Conservation (phyloP, 2,888 invertebrate genomes). For the Dilophus febrilis region DNA sequence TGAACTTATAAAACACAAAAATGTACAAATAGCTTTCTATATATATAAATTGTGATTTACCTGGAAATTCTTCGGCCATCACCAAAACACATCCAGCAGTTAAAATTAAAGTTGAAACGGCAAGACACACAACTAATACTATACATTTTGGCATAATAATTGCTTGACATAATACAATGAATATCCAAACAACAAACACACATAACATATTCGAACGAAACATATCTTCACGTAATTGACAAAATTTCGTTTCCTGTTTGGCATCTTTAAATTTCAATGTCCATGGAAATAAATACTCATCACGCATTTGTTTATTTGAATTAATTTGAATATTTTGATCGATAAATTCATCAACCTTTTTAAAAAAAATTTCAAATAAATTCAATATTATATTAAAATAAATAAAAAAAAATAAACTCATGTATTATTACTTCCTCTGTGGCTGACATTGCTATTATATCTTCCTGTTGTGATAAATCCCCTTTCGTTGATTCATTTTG, state of each 20-base stretch:
- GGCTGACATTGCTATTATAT: slow-evolving; percentile 23
- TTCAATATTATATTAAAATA: not conserved
- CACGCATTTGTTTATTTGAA: slow-evolving; percentile 74
- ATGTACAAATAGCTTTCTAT: slow-evolving; percentile 14
- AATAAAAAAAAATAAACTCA: not conserved
- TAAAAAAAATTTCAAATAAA: slow-evolving; percentile 1
- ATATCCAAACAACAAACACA: slow-evolving; percentile 79
- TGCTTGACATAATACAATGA: slow-evolving; percentile 62
- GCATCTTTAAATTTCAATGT: slow-evolving; percentile 72
- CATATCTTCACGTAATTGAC: slow-evolving; percentile 73
- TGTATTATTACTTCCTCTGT: slow-evolving; percentile 22
- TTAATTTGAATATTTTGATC: slow-evolving; percentile 77
- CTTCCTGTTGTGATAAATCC: slow-evolving; percentile 19
- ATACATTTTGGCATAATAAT: slow-evolving; percentile 52
- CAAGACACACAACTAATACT: slow-evolving; percentile 40
- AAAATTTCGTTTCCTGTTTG: slow-evolving; percentile 70
- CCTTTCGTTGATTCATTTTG: slow-evolving; percentile 24
- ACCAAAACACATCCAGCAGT: slow-evolving; percentile 55
- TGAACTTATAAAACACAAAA: not conserved
- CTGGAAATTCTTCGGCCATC: slow-evolving; percentile 69
- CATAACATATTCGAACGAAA: slow-evolving; percentile 91
- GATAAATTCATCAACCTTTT: slow-evolving; percentile 60
- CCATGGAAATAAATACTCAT: slow-evolving; percentile 72
- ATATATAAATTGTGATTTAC: slow-evolving; percentile 12
- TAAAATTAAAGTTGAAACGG: slow-evolving; percentile 50